These are phyloP conservation scores for Podocnemis expansa DNA, from an alignment of 2,113 vertebrate species.

Conservation along the genomic window DNA sequence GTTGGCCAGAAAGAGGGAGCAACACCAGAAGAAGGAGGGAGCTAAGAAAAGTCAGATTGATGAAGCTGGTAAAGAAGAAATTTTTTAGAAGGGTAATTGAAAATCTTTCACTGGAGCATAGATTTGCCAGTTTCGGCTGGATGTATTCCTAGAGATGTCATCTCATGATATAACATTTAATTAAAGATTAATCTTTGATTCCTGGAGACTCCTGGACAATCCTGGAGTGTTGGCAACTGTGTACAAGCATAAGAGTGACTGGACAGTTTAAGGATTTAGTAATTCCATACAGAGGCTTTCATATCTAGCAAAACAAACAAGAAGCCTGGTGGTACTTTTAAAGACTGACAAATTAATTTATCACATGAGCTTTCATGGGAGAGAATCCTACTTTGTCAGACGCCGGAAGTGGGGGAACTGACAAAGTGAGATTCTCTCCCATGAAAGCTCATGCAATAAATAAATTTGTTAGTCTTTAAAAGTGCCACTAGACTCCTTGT, in stretches of 20 bases:
- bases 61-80: background rate
- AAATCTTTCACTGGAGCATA: background rate
- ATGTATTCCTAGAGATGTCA: background rate
- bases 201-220: background rate
- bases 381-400: too few species aligned
- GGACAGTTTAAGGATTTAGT: background rate
- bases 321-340: too few species aligned
- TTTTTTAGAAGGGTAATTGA: too few species aligned
- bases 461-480: too few species aligned
- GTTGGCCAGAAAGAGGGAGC: background rate
- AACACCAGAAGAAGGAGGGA: background rate
- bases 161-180: background rate
- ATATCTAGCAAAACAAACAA: too few species aligned
- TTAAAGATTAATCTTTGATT: background rate
- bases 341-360: too few species aligned
- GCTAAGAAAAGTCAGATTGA: background rate
- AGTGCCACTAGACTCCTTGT: too few species aligned
- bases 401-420: too few species aligned
- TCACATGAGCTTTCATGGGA: too few species aligned
- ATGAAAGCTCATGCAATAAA: too few species aligned
- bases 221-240: background rate
- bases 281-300: background rate
- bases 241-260: background rate
- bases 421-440: too few species aligned
- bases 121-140: background rate